These are phyloP conservation scores for Pycnomerus fuliginosus DNA, from an alignment of 2,888 invertebrate species.

Conservation along the genomic window DNA sequence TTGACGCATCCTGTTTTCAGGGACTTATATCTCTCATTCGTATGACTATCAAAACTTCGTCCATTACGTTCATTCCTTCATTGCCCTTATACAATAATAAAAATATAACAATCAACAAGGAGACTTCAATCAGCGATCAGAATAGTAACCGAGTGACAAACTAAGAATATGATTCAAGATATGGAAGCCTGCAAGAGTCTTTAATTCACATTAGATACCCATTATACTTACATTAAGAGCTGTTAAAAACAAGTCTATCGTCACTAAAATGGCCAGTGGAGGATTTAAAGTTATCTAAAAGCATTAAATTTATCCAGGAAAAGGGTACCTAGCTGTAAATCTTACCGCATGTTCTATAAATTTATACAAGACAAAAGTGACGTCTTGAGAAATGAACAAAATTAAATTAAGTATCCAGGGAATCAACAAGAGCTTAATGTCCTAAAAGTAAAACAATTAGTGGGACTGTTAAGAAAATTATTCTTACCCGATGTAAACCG, in stretches of 20 bases:
- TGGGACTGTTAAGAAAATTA: not conserved
- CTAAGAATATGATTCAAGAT: too few species aligned
- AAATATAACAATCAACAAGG: too few species aligned
- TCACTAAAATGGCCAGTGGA: slow-evolving; percentile 72
- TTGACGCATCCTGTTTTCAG: too few species aligned
- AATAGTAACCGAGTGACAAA: too few species aligned
- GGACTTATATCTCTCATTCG: too few species aligned
- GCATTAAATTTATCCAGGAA: slow-evolving; percentile 43
- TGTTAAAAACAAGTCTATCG: slow-evolving; percentile 75
- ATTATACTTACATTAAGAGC: slow-evolving; percentile 71
- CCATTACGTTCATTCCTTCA: too few species aligned
- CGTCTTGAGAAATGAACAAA: slow-evolving; percentile 65
- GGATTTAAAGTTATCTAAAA: slow-evolving; percentile 73
- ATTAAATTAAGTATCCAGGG: slow-evolving; percentile 74
- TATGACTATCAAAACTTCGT: too few species aligned
- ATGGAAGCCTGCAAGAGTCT: too few species aligned
- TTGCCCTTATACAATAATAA: too few species aligned
- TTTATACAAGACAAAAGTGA: slow-evolving; percentile 66
- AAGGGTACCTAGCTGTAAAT: slow-evolving; percentile 18
- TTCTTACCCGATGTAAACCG: slow-evolving; percentile 70
- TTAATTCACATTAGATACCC: too few species aligned
- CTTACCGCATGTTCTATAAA: slow-evolving; percentile 67
- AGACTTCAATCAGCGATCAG: too few species aligned
- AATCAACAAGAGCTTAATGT: slow-evolving; percentile 66
- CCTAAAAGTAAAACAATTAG: slow-evolving; percentile 57